These are phyloP conservation scores for Sebastes schlegelii DNA, from an alignment of 2,113 vertebrate genomes.

Conservation along the genomic window DNA sequence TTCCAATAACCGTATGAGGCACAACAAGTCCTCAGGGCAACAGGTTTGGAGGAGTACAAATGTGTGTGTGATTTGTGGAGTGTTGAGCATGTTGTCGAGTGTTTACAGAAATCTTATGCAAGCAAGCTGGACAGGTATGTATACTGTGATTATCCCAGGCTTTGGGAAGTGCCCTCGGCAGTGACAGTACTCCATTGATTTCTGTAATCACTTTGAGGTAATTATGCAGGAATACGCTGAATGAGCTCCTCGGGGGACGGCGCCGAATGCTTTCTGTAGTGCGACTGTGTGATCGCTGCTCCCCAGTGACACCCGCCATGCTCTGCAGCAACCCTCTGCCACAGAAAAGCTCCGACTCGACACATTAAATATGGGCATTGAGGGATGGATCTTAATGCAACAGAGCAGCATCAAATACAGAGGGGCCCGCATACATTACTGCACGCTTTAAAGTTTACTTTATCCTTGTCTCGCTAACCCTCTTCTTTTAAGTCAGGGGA, in stretches of 20 bases:
- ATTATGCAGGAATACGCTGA: constrained; percentile 80
- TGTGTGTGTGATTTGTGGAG: constrained; percentile 28
- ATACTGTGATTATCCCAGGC: constrained; percentile 63
- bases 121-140: constrained; percentile 61
- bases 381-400: constrained; percentile 61
- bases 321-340: constrained; percentile 56
- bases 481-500: constrained; percentile 49
- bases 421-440: constrained; percentile 52
- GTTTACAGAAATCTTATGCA: constrained; percentile 29
- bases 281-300: constrained; percentile 68
- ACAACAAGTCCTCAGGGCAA: constrained; percentile 37
- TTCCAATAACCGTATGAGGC: constrained; percentile 44
- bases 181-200: constrained; percentile 74
- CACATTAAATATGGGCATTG: constrained; percentile 66
- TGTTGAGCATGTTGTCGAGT: constrained; percentile 26
- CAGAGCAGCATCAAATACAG: constrained; percentile 58
- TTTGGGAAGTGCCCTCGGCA: constrained; percentile 52
- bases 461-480: constrained; percentile 19
- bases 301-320: constrained; percentile 58
- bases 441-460: constrained; percentile 59
- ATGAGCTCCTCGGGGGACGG: constrained; percentile 61
- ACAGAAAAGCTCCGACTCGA: constrained; percentile 53
- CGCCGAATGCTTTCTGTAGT: constrained; percentile 64
- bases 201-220: constrained; percentile 76
- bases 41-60: constrained; percentile 41